Evolutionary conservation across 1,140 invertebrate genomes (phyloP), one percentile per base, ranked within the genome.

Genomic region (Drosophila bipectinata): DNA sequence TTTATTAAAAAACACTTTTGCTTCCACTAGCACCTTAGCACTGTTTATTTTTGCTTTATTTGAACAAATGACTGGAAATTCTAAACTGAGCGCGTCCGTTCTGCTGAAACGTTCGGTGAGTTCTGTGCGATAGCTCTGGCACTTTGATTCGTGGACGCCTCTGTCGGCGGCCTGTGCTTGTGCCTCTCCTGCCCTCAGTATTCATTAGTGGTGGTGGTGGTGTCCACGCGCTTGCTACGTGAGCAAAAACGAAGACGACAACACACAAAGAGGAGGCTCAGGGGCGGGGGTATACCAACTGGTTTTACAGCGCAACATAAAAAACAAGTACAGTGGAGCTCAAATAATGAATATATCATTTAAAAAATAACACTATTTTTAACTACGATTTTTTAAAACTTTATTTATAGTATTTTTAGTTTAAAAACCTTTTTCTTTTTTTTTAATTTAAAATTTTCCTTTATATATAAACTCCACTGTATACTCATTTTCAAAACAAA

Each of bases 181-280:
- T 28, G 26, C 26, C 26, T 1, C 26, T 28, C 1, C 26, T 21
- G 21, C 26, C 5, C 26, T 28, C 1, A 5, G 5, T 28, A 5
- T 0, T 4, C 26, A 5, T 6, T 34, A 24, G 34, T 30, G 39
- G 8, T 18, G 39, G n/a, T 15, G 39, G 39, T 3, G 64, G 61
- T 87, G 83, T 88, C 75, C 82, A 87, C 72, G 82, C 83, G 83
- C 59, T 87, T 83, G 12, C 82, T 87, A 87, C 82, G 82, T 87
- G 82, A 87, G 82, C 82, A 87, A 71, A 79, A 79, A 76, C 82
- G 72, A 88, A 60, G 41, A 88, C 55, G 68, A 69, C 52, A 78
- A 66, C 76, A 47, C 44, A 47, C 44, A 47, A 49, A 32, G 30
- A 39, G 21, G 57, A 44, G 56, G 44, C 26, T 32, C 47, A 37